Evolutionary conservation across 2,797 vertebrate genomes (phyloP).

Genomic region (Hemitrygon akajei): DNA sequence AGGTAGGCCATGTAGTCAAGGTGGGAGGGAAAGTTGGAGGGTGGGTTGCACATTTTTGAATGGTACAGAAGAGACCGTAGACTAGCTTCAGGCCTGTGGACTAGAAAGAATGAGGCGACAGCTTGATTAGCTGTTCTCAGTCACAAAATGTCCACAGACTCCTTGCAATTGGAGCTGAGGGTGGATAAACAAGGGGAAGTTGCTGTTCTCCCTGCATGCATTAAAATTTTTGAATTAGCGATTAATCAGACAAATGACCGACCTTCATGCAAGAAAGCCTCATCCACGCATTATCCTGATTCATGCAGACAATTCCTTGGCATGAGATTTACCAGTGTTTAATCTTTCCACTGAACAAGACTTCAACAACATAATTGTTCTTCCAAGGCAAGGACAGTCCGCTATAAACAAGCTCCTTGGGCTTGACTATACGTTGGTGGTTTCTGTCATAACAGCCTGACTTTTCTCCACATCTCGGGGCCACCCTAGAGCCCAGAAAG

Average conservation of each 20-base stretch:
- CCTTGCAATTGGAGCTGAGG: too few species aligned
- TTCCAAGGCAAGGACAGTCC: background rate
- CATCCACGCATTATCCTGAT: slow-evolving; percentile 12
- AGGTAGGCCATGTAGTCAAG: background rate
- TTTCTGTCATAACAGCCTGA: background rate
- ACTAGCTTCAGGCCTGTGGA: too few species aligned
- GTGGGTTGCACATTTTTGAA: too few species aligned
- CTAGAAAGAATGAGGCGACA: too few species aligned
- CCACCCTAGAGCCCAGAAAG: background rate
- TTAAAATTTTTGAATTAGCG: background rate
- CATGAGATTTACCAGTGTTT: background rate
- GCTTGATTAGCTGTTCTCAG: too few species aligned
- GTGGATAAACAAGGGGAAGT: background rate
- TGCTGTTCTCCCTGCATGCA: background rate
- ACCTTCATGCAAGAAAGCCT: slow-evolving; percentile 7
- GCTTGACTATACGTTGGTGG: background rate
- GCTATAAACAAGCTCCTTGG: background rate
- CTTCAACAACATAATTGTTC: background rate
- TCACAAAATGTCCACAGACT: too few species aligned
- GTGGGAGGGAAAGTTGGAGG: background rate
- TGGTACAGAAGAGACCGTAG: too few species aligned
- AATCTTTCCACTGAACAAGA: background rate
- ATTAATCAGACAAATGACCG: background rate
- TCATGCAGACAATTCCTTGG: slow-evolving; percentile 19
- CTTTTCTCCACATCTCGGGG: background rate